Evolutionary conservation across 2,888 invertebrate genomes (phyloP).

Genomic region (Cybosia mesomella): DNA sequence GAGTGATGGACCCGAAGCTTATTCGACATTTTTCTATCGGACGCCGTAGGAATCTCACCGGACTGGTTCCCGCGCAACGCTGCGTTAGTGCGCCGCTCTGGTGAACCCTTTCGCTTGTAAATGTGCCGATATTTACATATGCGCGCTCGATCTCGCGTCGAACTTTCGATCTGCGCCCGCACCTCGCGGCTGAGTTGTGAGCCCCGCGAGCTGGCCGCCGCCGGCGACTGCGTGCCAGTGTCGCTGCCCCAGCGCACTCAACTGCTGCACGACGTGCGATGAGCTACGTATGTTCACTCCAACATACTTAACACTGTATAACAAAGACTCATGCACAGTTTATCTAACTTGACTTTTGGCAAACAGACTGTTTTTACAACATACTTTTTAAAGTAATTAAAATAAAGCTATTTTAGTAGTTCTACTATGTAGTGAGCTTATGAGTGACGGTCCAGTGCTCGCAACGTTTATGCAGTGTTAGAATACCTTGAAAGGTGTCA

Average conservation of each 20-base stretch:
- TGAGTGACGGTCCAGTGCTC: not conserved
- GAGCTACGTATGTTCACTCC: conserved; percentile 80
- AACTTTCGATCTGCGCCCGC: conserved; percentile 86
- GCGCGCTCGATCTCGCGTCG: conserved; percentile 84
- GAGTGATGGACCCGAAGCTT: conserved; percentile 80
- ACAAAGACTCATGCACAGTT: conserved; percentile 7
- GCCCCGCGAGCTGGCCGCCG: conserved; percentile 68
- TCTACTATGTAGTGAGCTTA: not conserved
- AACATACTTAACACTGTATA: conserved; percentile 31
- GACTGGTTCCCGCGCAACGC: conserved; percentile 88
- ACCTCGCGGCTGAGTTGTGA: conserved; percentile 69
- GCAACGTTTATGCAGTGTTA: not conserved
- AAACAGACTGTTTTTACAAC: not conserved
- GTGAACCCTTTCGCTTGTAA: conserved; percentile 87
- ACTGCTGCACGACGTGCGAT: conserved; percentile 79
- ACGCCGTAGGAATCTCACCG: conserved; percentile 89
- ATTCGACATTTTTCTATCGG: conserved; percentile 88
- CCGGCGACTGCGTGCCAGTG: conserved; percentile 59
- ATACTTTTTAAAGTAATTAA: not conserved
- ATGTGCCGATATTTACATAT: conserved; percentile 87
- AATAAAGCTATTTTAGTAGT: not conserved
- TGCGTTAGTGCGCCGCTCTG: conserved; percentile 86
- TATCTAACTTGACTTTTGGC: not conserved
- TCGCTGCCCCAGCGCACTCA: conserved; percentile 74
- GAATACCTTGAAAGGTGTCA: not conserved